Evolutionary conservation across 2,797 vertebrate genomes (phyloP).

Genomic region (Pangasius sanitwongsei): DNA sequence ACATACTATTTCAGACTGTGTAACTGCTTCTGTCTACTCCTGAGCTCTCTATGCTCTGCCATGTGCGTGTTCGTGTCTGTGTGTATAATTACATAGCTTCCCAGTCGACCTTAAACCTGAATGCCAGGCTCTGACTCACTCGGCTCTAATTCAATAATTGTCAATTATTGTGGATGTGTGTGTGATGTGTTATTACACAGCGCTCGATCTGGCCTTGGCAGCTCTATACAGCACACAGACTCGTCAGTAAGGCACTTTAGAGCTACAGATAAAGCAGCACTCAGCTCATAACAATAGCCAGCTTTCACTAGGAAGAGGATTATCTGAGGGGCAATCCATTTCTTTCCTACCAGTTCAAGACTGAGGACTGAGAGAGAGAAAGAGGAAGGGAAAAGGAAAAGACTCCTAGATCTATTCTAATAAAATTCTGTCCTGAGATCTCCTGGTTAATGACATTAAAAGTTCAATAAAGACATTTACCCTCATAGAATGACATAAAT

Average conservation of each 20-base stretch:
- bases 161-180: conserved; percentile 10
- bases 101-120: background rate
- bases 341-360: background rate
- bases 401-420: background rate
- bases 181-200: conserved; percentile 7
- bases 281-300: conserved; percentile 2
- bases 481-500: background rate
- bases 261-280: conserved; percentile 9
- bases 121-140: conserved; percentile 6
- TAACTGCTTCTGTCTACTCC: background rate
- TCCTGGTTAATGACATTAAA: background rate
- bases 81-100: conserved; percentile 2
- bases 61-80: background rate
- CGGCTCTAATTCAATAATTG: conserved; percentile 18
- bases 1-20: background rate
- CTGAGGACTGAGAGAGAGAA: background rate
- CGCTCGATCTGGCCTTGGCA: background rate
- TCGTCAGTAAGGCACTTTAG: background rate
- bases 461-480: conserved; percentile 4
- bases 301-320: background rate
- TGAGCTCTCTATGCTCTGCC: background rate
- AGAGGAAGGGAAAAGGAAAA: background rate
- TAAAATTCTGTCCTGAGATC: conserved; percentile 1
- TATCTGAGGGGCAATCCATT: background rate
- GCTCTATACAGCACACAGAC: background rate